Percentiles rank a stretch among this genome's conserved stretches.
phyloP scores from a whole-genome alignment of 2,888 invertebrate genomes.

The Lasioglossum figueresi region DNA sequence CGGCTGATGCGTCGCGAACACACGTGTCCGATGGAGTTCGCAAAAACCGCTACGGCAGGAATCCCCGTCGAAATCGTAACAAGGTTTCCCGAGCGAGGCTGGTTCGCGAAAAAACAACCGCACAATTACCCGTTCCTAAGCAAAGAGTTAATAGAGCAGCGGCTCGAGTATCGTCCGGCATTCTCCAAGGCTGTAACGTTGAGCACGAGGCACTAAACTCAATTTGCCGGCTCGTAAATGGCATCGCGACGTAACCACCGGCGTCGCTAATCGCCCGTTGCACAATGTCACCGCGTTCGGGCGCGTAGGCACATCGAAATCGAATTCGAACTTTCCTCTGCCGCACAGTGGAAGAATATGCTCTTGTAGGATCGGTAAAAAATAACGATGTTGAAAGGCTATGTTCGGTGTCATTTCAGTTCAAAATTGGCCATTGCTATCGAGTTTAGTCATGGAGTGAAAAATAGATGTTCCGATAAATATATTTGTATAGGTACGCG shows the following conservation, averaged over 20 bases:
- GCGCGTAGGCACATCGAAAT: constrained; percentile 47
- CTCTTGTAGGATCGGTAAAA: too few species aligned
- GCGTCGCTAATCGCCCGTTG: constrained; percentile 60
- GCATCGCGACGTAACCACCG: constrained; percentile 63
- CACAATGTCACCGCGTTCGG: constrained; percentile 62
- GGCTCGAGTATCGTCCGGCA: constrained; percentile 47
- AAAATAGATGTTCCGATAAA: too few species aligned
- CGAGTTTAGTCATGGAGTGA: too few species aligned
- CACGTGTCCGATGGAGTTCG: neutral
- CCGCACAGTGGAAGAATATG: neutral
- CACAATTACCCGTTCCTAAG: constrained; percentile 48
- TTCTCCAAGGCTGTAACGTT: constrained; percentile 66
- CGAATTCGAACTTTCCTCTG: constrained; percentile 6
- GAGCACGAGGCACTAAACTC: constrained; percentile 69
- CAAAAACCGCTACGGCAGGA: neutral
- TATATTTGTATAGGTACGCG: too few species aligned
- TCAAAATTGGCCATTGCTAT: too few species aligned
- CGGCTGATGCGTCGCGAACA: neutral
- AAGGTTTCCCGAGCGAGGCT: constrained; percentile 10
- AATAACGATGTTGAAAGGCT: too few species aligned
- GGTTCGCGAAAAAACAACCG: constrained; percentile 35
- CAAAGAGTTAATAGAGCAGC: constrained; percentile 50
- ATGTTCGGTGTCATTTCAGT: too few species aligned
- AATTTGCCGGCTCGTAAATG: constrained; percentile 72
- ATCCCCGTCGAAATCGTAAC: constrained; percentile 10